Evolutionary conservation across 2,888 invertebrate species (phyloP).

Genomic region (Sepiola atlantica): DNA sequence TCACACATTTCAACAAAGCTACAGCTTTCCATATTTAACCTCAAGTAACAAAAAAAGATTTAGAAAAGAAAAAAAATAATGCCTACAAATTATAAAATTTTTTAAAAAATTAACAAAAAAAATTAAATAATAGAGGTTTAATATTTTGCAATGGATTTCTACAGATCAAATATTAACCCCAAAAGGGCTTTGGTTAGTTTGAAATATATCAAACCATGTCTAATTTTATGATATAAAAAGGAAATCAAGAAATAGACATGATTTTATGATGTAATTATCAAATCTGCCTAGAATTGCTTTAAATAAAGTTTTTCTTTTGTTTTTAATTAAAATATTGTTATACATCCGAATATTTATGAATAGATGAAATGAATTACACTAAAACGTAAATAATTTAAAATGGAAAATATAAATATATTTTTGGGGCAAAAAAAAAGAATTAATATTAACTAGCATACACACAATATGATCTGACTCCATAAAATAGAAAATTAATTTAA

Average conservation of each 20-base stretch:
- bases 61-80: not conserved
- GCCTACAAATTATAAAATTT: not conserved
- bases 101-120: not conserved
- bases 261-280: not conserved
- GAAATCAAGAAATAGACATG: not conserved
- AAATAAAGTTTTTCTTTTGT: not conserved
- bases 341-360: not conserved
- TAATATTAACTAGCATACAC: too few relatives aligned
- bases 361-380: not conserved
- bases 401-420: not conserved
- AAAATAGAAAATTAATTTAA: not conserved
- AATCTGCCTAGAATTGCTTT: not conserved
- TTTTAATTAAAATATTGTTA: not conserved
- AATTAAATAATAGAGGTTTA: not conserved
- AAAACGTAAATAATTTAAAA: not conserved
- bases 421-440: not conserved
- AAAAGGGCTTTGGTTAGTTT: not conserved
- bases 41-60: not conserved
- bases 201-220: not conserved
- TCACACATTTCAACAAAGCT: not conserved
- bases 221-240: not conserved
- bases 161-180: not conserved
- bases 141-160: not conserved
- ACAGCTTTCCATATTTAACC: slow-evolving; percentile 32
- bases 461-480: not conserved